Evolutionary conservation across 2,113 vertebrate genomes (phyloP).

Genomic region (Tricholaema leucomelas): DNA sequence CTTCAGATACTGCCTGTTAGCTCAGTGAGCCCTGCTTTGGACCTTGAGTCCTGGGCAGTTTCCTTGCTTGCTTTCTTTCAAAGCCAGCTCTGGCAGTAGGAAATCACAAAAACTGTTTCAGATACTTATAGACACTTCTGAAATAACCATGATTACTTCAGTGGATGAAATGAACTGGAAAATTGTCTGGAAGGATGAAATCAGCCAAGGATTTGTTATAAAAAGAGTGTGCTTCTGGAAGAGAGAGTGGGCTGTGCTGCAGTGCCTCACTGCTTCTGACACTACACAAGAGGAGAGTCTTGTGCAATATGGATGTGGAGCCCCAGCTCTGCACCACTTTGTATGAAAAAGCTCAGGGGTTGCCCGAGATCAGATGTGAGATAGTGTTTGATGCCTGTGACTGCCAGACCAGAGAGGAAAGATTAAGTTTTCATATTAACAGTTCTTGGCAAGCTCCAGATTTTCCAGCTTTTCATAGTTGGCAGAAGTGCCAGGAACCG

Average conservation of each 20-base stretch:
- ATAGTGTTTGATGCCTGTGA: background rate
- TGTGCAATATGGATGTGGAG: background rate
- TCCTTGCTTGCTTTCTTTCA: background rate
- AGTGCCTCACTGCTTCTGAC: background rate
- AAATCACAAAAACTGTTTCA: background rate
- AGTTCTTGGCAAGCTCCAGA: constrained; percentile 24
- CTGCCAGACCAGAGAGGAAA: background rate
- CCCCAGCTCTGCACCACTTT: background rate
- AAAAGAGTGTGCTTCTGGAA: background rate
- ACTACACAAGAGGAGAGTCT: background rate
- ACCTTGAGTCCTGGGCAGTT: background rate
- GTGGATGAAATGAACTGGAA: background rate
- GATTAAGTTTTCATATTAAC: background rate
- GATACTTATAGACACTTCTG: background rate
- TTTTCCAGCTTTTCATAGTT: constrained; percentile 41
- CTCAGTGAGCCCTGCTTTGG: background rate
- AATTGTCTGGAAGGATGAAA: background rate
- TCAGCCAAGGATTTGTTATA: background rate
- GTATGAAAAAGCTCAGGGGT: background rate
- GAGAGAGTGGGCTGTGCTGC: background rate
- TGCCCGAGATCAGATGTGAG: background rate
- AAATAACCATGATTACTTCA: background rate
- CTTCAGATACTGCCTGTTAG: background rate
- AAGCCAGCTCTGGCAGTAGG: background rate
- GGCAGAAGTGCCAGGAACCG: constrained; percentile 37